phyloP scores from a whole-genome alignment of 2,888 invertebrate species.

The Orthonychiurus folsomi region DNA sequence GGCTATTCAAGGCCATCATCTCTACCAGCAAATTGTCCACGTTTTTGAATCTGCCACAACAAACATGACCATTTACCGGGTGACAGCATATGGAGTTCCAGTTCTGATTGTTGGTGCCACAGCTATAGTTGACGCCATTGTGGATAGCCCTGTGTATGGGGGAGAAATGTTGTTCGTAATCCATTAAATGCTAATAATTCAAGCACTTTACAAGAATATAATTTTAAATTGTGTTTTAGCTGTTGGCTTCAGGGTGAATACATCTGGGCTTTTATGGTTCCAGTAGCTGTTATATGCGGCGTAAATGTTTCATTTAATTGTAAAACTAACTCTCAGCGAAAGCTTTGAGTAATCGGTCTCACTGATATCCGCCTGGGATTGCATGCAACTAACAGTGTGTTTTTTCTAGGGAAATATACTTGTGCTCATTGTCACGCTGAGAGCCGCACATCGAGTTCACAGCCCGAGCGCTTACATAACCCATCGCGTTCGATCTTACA shows the following conservation, averaged over 20 bases:
- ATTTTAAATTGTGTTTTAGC: too few species aligned
- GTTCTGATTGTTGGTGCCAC: conserved; percentile 69
- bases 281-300: conserved; percentile 13
- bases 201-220: too few species aligned
- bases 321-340: too few species aligned
- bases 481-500: conserved; percentile 36
- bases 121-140: conserved; percentile 61
- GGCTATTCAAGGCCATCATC: conserved; percentile 63
- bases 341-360: too few species aligned
- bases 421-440: too few species aligned
- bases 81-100: conserved; percentile 67
- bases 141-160: conserved; percentile 42
- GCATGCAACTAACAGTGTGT: too few species aligned
- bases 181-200: too few species aligned
- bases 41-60: conserved; percentile 30
- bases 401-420: too few species aligned
- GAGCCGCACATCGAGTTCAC: too few species aligned
- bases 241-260: conserved; percentile 22
- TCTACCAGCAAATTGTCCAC: conserved; percentile 34
- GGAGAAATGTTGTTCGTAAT: conserved; percentile 35
- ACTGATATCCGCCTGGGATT: too few species aligned
- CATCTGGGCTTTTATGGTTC: conserved; percentile 20
- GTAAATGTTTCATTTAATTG: too few species aligned
- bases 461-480: too few species aligned
- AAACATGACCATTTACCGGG: conserved; percentile 47